Base-by-base conservation (phyloP, 1,140 invertebrate species). In the Prorops nasuta region DNA sequence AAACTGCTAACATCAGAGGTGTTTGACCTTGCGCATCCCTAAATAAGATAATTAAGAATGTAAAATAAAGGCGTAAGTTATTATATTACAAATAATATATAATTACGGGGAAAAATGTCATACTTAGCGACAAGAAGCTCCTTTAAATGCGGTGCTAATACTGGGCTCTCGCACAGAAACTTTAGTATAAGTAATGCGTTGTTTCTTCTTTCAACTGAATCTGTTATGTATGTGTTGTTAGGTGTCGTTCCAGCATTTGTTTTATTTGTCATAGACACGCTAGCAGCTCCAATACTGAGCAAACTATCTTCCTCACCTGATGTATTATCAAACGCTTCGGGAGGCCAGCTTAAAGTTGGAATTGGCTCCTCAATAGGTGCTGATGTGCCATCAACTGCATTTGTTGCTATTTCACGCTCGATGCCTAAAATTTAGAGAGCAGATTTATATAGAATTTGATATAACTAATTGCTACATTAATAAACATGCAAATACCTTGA, bases 21-120 rank as follows among this genome's bases (percentile, higher is more conserved):
- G 97, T 99, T 67, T 94, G 91, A 2, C 96, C 96, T 74, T 95
- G 89, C 2, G 92, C 89, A 80, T 99, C 97, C 71, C 90, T 92
- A 46, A 50, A 43, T 41, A 22, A 35, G 17, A 44, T 39, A 49
- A 49, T 41, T 42, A 51, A 56, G 47, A 44, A 48, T 19, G 38
- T 34, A 39, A 19, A 18, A 35, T 2, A 8, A n/a, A 31, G 2
- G 9, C 3, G 10, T 16, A 9, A 16, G 18, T 6, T 20, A 19
- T 36, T 4, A 9, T 16, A 42, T 35, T 16, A 14, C 19, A 10
- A 6, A 34, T 39, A 42, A 14, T 17, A 15, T 22, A 19, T 21
- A 2, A 14, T n/a, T n/a, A n/a, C n/a, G n/a, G n/a, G n/a, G n/a
- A n/a, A 41, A 21, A 39, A 15, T 42, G 20, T 36, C 43, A 14